Base-by-base conservation (phyloP, 1,140 invertebrate genomes). In the Micrasema minimum region DNA sequence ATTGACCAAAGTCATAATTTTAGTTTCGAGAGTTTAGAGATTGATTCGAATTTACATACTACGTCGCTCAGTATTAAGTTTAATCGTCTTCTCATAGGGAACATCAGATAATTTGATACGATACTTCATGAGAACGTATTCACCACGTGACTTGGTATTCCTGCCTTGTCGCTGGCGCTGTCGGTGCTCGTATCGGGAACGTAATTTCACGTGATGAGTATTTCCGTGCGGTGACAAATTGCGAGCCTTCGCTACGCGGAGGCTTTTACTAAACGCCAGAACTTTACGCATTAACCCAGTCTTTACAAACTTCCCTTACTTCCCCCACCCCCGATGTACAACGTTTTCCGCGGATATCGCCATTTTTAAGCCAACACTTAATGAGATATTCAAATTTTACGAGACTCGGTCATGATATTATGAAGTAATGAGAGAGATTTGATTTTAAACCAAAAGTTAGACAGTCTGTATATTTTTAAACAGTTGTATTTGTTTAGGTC, bases 341-440 rank as follows among this genome's bases (percentile, higher is more conserved):
- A n/a, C 14, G 14, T 62, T 61, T 64, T 41, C 43, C 22, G 18
- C 59, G 20, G 22, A 46, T 37, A 46, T 23, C 59, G 22, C 20
- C 59, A 64, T 64, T 64, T 64, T 64, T 46, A 59, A 59, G 43
- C n/a, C 16, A 46, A 37, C 26, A 64, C n/a, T 64, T 64, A 64
- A 64, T 64, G 59, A 64, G 59, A 46, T 64, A 64, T 64, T 64
- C 43, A 64, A 64, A 64, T 64, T 64, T 59, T 2, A 55, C 9
- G 26, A 14, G 51, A n/a, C 51, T 55, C 0, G 51, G 23, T 55
- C 26, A 14, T 31, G 26, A 31, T 31, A 31, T 55, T 12, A 31
- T 31, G 7, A 31, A 31, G 26, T 31, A 31, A 31, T 31, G 26
- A 31, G 26, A 31, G n/a, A 14, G 23, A 2, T 48, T 48, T 48